Evolutionary conservation across 1,140 invertebrate genomes (phyloP), one percentile per base, ranked within the genome.

Genomic region (Ptiloglossa arizonensis): DNA sequence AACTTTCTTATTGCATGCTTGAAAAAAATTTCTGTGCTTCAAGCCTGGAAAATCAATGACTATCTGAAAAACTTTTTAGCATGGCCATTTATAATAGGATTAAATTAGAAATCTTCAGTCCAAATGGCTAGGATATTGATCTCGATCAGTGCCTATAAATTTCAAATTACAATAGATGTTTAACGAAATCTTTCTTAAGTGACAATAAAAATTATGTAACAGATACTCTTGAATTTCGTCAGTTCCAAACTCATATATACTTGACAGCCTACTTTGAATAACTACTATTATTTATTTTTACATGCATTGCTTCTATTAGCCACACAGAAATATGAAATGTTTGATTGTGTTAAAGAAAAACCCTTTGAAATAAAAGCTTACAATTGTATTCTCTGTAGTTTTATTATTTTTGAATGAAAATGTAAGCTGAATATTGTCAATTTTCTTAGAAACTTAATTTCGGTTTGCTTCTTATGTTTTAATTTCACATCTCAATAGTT

Each of bases 1-100:
- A 88, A 79, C 76, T 80, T 87, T 82, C 41, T 81, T 70, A 81
- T 81, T 83, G 73, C 63, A 78, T 67, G n/a, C 48, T 74, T 32
- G 52, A 56, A 72, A 79, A 13, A 50, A 56, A 62, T 79, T 64
- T 27, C 35, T 70, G 46, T 69, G 35, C 35, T 52, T 71, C n/a
- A 52, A 71, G 27, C 27, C 68, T n/a, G 48, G 44, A 77, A 71
- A 77, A 77, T 63, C 22, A 60, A 71, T 38, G 44, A 77, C 66
- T 71, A 77, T 54, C 15, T n/a, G 44, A 73, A 52, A 38, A 59
- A 70, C 22, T 52, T 35, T 62, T 24, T 32, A n/a, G 48, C 74
- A 54, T 50, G 77, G 50, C 32, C 57, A 32, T 78, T 73, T 24
- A 22, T 52, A 44, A 62, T n/a, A 74, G 44, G 29, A 52, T 52